Base-by-base conservation (phyloP, 2,888 invertebrate species). In the Sphaerolaimus hirsutus region DNA sequence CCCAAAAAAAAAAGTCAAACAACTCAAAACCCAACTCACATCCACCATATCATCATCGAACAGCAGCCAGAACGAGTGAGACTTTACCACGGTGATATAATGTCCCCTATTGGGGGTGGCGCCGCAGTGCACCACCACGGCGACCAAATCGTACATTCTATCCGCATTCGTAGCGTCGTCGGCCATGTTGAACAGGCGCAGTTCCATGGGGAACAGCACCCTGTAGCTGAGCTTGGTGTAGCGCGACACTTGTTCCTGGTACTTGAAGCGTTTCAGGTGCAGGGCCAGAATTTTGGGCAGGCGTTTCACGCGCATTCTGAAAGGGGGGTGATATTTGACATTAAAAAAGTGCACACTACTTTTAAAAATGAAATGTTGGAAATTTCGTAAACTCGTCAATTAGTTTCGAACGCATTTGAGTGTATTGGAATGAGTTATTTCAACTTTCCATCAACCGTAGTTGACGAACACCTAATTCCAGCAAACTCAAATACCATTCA, bases 1-100 rank as follows among this genome's bases (percentile, higher is more conserved):
- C n/a, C n/a, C n/a, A n/a, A n/a, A n/a, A n/a, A n/a, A n/a, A n/a
- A n/a, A n/a, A n/a, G n/a, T n/a, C n/a, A n/a, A n/a, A n/a, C n/a
- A n/a, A n/a, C n/a, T n/a, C n/a, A n/a, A n/a, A n/a, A n/a, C n/a
- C n/a, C n/a, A 4, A 75, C 81, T 77, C 71, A 87, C 87, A 72
- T 99, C 97, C 53, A 99, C 97, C 78, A 93, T 87, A 65, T 99
- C 97, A 69, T 99, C 97, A 67, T 99, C 97, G 70, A 99, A 99
- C 4, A 99, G 75, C 54, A 99, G 72, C 97, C 97, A 99, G 68
- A 93, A 83, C 47, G 91, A 89, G 69, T 93, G 89, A 66, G 87
- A 87, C 71, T 97, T 99, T 48, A 99, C 97, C 66, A 99, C 89
- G 67, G 87, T 89, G 68, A 99, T 97, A 71, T 99, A 99, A 68